These are phyloP conservation scores for Dicerorhinus sumatrensis DNA, from an alignment of 2,113 vertebrate species.

Conservation along the genomic window DNA sequence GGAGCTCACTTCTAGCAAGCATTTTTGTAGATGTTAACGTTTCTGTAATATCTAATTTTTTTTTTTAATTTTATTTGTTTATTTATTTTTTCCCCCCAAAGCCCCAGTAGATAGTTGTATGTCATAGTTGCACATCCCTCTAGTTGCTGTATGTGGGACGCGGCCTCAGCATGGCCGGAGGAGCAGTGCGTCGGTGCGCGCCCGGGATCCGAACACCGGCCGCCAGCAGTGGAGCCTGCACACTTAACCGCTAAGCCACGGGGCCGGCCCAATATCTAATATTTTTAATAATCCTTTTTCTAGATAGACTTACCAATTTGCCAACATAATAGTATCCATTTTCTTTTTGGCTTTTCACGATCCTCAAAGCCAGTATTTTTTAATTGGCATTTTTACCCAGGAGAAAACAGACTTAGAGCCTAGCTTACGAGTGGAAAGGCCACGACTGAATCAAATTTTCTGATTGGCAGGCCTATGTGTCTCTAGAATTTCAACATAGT, in stretches of 20 bases:
- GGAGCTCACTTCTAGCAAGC: neutral
- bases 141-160: no score
- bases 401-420: neutral
- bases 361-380: neutral
- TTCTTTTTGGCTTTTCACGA: neutral
- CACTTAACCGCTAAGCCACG: no score
- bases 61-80: no score
- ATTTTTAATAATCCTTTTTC: neutral
- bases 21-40: neutral
- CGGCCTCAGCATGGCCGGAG: no score
- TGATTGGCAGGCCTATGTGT: neutral
- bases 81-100: no score
- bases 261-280: neutral
- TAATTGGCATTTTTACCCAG: neutral
- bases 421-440: neutral
- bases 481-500: neutral
- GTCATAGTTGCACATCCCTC: no score
- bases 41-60: neutral
- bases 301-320: neutral
- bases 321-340: neutral
- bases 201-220: no score
- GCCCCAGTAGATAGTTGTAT: no score
- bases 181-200: no score
- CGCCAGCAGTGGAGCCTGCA: no score
- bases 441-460: neutral